Evolutionary conservation across 2,797 vertebrate genomes (phyloP), one percentile per base, ranked within the genome.

Genomic region (Oreochromis grahami): DNA sequence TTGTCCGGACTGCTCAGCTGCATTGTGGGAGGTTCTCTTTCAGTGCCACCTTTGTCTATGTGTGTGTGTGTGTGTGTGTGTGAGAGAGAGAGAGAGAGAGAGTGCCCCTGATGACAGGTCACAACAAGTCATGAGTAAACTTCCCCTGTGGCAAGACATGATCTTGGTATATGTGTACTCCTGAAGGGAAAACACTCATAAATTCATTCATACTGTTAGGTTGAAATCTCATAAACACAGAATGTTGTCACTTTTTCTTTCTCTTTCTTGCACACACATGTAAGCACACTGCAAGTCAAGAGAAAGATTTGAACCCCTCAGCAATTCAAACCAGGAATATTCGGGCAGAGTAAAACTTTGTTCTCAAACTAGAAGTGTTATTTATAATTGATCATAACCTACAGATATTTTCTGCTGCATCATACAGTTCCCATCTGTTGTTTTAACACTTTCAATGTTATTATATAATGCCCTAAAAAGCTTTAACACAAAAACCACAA

Each of bases 1-100:
- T n/a, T n/a, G n/a, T n/a, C n/a, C n/a, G n/a, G n/a, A n/a, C n/a
- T n/a, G 32, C 94, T 95, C 96, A 95, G 95, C 89, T 92, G 90
- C 96, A 87, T 87, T 77, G 95, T 97, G 95, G 97, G 97, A 96
- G 96, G 96, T 93, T 96, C 88, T 93, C 92, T 95, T 95, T 98
- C 96, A 96, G 95, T 95, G 95, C 92, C 93, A 97, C 94, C 96
- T 97, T 97, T 97, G 96, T 97, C 82, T 81, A 21, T 87, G 8
- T 79, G 50, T 89, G 70, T 79, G 83, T 82, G 68, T 88, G 86
- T 70, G 82, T 79, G 32, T 83, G 50, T 48, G 51, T 15, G 11
- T 14, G 51, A 2, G 9, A 1, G 29, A 1, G 4, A 2, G 29
- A 19, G 56, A 63, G 19, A 3, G 60, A 65, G 60, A 2, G 92